Evolutionary conservation across 2,113 vertebrate genomes (phyloP).

Genomic region (Pachycephala philippinensis): DNA sequence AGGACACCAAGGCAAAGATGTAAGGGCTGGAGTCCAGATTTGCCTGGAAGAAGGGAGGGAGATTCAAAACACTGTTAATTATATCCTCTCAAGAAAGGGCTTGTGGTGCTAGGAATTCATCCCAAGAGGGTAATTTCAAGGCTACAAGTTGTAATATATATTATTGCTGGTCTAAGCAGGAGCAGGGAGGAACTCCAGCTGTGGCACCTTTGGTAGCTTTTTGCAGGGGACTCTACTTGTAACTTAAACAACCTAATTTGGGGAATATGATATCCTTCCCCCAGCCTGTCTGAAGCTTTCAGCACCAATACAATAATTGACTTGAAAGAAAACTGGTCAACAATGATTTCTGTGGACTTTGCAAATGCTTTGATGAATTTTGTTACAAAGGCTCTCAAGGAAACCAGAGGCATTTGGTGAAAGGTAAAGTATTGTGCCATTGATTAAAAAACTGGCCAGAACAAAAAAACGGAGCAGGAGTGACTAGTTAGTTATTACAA

Average conservation of each 20-base stretch:
- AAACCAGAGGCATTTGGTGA: neutral
- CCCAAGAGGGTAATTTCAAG: constrained; percentile 31
- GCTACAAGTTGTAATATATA: neutral
- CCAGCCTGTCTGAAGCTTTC: neutral
- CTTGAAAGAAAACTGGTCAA: neutral
- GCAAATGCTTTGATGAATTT: neutral
- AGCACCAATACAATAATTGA: neutral
- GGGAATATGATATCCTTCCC: neutral
- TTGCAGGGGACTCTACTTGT: neutral
- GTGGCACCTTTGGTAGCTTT: neutral
- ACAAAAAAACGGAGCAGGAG: neutral
- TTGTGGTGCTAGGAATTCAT: neutral
- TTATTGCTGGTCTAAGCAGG: constrained; percentile 32
- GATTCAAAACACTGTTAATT: constrained; percentile 45
- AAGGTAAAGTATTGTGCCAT: neutral
- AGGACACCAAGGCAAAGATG: constrained; percentile 8
- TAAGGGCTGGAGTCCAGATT: neutral
- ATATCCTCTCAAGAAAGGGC: constrained; percentile 18
- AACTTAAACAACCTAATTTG: neutral
- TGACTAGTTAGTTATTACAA: neutral
- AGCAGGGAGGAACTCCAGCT: neutral
- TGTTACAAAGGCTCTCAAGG: neutral
- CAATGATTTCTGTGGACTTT: neutral
- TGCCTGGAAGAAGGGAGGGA: neutral
- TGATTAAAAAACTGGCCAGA: neutral